Percentiles rank a stretch among this genome's conserved stretches.
Conservation (phyloP, 1,140 invertebrate species). For the Euglossa dilemma region DNA sequence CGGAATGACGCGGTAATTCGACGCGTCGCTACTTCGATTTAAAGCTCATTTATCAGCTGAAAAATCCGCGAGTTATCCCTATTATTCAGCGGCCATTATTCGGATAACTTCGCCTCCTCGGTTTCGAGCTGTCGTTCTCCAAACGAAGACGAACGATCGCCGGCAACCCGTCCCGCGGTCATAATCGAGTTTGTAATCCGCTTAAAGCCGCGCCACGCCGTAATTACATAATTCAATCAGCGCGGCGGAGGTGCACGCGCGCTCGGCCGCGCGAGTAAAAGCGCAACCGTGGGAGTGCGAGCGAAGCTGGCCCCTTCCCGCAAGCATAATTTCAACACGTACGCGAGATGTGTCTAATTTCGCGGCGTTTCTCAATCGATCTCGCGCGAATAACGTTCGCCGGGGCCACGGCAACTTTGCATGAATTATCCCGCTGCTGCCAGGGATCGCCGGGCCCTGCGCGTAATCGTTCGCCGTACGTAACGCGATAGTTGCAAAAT, state of each 20-base stretch:
- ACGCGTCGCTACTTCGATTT: neutral
- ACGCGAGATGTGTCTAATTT: slow-evolving; percentile 43
- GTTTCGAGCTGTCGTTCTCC: neutral
- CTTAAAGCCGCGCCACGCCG: neutral
- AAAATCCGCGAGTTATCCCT: neutral
- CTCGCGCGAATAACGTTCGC: neutral
- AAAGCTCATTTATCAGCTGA: neutral
- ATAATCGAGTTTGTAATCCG: slow-evolving; percentile 28
- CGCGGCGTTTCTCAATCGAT: slow-evolving; percentile 35
- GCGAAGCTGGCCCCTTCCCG: slow-evolving; percentile 6
- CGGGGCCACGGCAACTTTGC: neutral
- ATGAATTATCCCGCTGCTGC: neutral
- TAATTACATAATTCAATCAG: slow-evolving; percentile 57
- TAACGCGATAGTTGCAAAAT: slow-evolving; percentile 1
- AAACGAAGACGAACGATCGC: slow-evolving; percentile 1
- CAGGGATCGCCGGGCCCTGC: neutral
- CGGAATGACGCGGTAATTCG: neutral
- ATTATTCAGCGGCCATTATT: neutral
- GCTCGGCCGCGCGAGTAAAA: neutral
- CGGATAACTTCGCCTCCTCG: neutral
- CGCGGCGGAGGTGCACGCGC: neutral
- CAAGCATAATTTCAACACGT: slow-evolving; percentile 34
- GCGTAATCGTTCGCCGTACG: neutral
- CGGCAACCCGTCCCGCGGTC: neutral
- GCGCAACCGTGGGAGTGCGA: slow-evolving; percentile 44